phyloP scores from a whole-genome alignment of 2,888 invertebrate genomes.

The Thera britannica region DNA sequence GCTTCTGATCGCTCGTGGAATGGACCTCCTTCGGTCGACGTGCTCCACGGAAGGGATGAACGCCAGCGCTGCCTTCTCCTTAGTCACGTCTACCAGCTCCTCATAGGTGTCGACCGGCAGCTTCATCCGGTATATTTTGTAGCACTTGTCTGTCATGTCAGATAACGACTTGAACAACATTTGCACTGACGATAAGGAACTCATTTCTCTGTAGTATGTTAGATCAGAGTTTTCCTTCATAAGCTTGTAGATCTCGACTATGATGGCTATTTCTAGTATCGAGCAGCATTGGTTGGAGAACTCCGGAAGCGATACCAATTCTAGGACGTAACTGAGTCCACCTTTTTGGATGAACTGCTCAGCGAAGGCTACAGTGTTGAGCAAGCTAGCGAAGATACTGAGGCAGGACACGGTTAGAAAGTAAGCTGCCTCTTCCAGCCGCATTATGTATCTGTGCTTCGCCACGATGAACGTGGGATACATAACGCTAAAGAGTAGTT shows the following conservation, averaged over 20 bases:
- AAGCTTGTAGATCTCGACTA: slow-evolving; percentile 84
- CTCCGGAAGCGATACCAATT: slow-evolving; percentile 78
- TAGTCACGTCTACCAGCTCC: slow-evolving; percentile 62
- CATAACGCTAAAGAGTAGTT: slow-evolving; percentile 85
- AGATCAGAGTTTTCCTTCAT: slow-evolving; percentile 64
- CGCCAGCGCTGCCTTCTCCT: slow-evolving; percentile 57
- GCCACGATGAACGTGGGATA: slow-evolving; percentile 86
- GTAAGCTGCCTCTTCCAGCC: slow-evolving; percentile 77
- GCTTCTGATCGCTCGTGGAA: slow-evolving; percentile 51
- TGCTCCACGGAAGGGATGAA: slow-evolving; percentile 39
- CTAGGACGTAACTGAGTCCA: slow-evolving; percentile 83
- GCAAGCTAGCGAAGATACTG: slow-evolving; percentile 84
- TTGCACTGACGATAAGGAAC: slow-evolving; percentile 70
- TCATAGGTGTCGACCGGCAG: slow-evolving; percentile 62
- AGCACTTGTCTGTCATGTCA: slow-evolving; percentile 69
- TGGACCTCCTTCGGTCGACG: slow-evolving; percentile 45
- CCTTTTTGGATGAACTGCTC: slow-evolving; percentile 85
- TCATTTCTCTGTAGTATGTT: slow-evolving; percentile 66
- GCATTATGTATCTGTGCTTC: slow-evolving; percentile 77
- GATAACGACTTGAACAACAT: slow-evolving; percentile 74
- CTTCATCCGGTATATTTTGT: slow-evolving; percentile 65
- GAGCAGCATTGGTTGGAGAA: slow-evolving; percentile 86
- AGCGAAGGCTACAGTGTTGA: slow-evolving; percentile 82
- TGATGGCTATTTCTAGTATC: slow-evolving; percentile 85
- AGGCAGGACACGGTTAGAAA: slow-evolving; percentile 86